These are phyloP conservation scores for Steromphala cineraria DNA, from an alignment of 2,888 invertebrate genomes.

Conservation along the genomic window DNA sequence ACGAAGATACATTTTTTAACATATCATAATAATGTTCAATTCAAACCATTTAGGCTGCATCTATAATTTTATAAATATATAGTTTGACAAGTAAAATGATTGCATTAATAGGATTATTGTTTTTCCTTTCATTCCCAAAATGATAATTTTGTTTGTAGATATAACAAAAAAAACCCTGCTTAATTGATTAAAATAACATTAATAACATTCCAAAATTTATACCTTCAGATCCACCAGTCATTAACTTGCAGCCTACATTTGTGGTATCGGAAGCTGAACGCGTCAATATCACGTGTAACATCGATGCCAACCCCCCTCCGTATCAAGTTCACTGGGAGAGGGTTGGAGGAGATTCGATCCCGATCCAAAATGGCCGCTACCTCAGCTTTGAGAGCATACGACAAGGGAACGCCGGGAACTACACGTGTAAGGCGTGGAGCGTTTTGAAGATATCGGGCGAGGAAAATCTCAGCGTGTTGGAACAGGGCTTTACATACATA, in stretches of 20 bases:
- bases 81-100: too few relatives aligned
- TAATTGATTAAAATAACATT: too few relatives aligned
- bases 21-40: too few relatives aligned
- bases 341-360: conserved; percentile 32
- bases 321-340: conserved; percentile 54
- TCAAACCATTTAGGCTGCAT: too few relatives aligned
- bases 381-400: conserved; percentile 42
- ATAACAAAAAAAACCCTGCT: too few relatives aligned
- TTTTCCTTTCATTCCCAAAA: too few relatives aligned
- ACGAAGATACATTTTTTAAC: too few relatives aligned
- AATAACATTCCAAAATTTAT: too few relatives aligned
- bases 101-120: too few relatives aligned
- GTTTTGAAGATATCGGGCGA: conserved; percentile 51
- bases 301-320: conserved; percentile 57
- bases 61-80: too few relatives aligned
- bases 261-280: conserved; percentile 45
- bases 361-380: conserved; percentile 36
- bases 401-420: conserved; percentile 54
- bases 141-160: too few relatives aligned
- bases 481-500: conserved; percentile 48
- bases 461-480: conserved; percentile 35
- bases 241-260: conserved; percentile 42
- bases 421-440: conserved; percentile 57
- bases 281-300: conserved; percentile 50
- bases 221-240: conserved; percentile 57